phyloP scores from a whole-genome alignment of 1,140 invertebrate genomes.

The Drosophila triauraria region DNA sequence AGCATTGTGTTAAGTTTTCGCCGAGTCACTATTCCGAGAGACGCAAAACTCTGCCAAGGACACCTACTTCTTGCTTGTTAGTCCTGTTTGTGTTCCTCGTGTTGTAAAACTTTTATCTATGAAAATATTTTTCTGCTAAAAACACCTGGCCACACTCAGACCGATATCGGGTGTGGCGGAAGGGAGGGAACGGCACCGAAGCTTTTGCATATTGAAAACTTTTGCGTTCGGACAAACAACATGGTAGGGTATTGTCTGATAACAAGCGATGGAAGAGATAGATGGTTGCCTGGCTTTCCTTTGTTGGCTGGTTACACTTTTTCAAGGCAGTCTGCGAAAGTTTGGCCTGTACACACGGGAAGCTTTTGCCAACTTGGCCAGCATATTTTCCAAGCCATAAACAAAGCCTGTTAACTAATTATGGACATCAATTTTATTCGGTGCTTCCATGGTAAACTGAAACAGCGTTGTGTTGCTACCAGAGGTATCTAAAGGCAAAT shows the following conservation, averaged over 20 bases:
- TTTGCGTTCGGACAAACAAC: constrained; percentile 70
- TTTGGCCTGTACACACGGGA: background rate
- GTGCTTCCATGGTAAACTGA: background rate
- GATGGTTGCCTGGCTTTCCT: constrained; percentile 16
- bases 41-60: constrained; percentile 54
- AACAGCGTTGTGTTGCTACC: too few species aligned
- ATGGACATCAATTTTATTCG: background rate
- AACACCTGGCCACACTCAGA: constrained; percentile 58
- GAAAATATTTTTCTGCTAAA: constrained; percentile 70
- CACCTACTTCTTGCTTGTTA: constrained; percentile 33
- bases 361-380: constrained; percentile 4
- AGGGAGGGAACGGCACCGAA: constrained; percentile 4
- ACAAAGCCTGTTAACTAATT: constrained; percentile 11
- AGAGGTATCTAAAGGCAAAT: background rate
- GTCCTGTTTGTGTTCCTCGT: constrained; percentile 39
- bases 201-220: constrained; percentile 72
- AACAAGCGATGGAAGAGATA: constrained; percentile 40
- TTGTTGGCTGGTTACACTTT: constrained; percentile 12
- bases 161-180: constrained; percentile 13
- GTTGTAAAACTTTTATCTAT: constrained; percentile 72
- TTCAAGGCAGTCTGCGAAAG: constrained; percentile 28
- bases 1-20: constrained; percentile 46
- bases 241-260: constrained; percentile 56
- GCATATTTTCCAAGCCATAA: constrained; percentile 17
- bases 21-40: constrained; percentile 48